Evolutionary conservation across 2,888 invertebrate genomes (phyloP).

Genomic region (Drosophila macrospina): DNA sequence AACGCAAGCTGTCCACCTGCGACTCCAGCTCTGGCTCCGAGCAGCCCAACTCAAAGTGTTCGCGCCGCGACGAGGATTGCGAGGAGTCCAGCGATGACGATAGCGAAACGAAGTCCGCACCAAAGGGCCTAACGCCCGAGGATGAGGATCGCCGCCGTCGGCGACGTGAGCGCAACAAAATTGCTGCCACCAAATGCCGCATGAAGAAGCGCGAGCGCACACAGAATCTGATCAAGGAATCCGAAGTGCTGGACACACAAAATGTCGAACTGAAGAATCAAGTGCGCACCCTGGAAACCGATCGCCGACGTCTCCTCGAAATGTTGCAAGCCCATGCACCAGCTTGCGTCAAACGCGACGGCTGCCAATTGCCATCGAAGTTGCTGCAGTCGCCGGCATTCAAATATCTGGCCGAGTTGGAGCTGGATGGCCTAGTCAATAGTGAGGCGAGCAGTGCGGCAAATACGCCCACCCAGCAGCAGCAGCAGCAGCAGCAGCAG

Average conservation of each 20-base stretch:
- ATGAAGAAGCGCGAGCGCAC: conserved; percentile 97
- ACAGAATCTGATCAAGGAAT: conserved; percentile 93
- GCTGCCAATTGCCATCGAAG: conserved; percentile 82
- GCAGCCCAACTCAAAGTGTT: conserved; percentile 85
- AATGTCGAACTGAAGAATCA: conserved; percentile 94
- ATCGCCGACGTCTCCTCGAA: conserved; percentile 91
- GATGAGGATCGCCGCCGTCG: conserved; percentile 95
- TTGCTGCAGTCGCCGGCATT: conserved; percentile 83
- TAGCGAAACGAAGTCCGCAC: conserved; percentile 85
- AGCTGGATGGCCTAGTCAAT: conserved; percentile 68
- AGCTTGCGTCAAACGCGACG: conserved; percentile 87
- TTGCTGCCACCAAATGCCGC: conserved; percentile 97
- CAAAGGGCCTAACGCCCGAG: conserved; percentile 91
- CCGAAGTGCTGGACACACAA: conserved; percentile 93
- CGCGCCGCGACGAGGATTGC: conserved; percentile 84
- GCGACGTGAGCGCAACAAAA: conserved; percentile 95
- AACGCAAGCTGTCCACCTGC: conserved; percentile 91
- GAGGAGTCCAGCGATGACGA: conserved; percentile 87
- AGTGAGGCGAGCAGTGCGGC: conserved; percentile 37
- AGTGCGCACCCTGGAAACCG: conserved; percentile 92
- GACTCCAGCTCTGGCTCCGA: conserved; percentile 86
- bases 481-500: conserved; percentile 18
- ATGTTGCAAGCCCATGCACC: conserved; percentile 92
- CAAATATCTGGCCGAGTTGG: conserved; percentile 83
- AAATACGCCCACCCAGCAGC: conserved; percentile 25